Base-by-base conservation (phyloP, 1,140 invertebrate species). In the Ceratosolen fusciceps region DNA sequence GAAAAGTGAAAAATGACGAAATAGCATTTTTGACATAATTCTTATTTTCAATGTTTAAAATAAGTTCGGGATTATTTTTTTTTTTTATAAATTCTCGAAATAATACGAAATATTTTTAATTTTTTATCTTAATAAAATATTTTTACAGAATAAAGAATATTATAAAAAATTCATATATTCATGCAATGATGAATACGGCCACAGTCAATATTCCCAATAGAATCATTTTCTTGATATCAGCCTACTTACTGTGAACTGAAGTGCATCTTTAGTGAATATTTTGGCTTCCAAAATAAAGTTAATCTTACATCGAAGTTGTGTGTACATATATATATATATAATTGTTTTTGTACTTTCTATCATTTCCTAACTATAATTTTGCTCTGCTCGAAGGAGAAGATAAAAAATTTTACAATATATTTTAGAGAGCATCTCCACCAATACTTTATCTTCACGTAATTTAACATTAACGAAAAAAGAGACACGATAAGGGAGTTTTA, bases 391-490 rank as follows among this genome's bases (percentile, higher is more conserved):
- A 12, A 39, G 7, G 5, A 37, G 26, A 39, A 74, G 43, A 65
- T n/a, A 49, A 52, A 65, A 65, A 31, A 34, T 52, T 75, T 75
- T 52, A 26, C 26, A 58, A 65, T 65, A 60, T 75, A 26, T 65
- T 26, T n/a, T 47, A 39, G 74, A 75, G 60, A 65, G 49, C 65
- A 26, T 16, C 31, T 21, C 31, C 16, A 21, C 21, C 26, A 34
- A 39, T 1, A 24, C 19, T 37, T 26, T 16, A 60, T 58, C 58
- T 74, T 31, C 34, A 24, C n/a, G n/a, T n/a, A n/a, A n/a, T n/a
- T 21, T 71, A 49, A 71, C 31, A 54, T 1, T 71, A 71, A 43
- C 54, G 47, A 14, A 54, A 54, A 71, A 54, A n/a, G 8, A 70
- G 39, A 49, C 21, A 29, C 19, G 9, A 10, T 9, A 47, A n/a